These are phyloP conservation scores for Alexandromys fortis DNA, from an alignment of 2,113 vertebrate species.

Conservation along the genomic window DNA sequence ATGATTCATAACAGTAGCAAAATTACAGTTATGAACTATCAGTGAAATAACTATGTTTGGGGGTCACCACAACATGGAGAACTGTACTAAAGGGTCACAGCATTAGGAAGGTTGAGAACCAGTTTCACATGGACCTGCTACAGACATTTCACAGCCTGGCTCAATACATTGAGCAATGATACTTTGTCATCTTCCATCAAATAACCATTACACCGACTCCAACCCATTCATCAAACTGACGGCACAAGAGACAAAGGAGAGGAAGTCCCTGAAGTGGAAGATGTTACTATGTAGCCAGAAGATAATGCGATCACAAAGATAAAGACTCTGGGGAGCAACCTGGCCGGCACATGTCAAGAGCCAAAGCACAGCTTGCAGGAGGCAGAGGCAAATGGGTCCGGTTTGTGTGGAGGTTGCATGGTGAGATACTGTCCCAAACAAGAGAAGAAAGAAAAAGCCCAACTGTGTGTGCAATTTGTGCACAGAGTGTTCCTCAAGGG, in stretches of 20 bases:
- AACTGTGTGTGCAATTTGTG: neutral
- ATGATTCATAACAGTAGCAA: neutral
- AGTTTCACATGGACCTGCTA: neutral
- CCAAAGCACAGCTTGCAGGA: neutral
- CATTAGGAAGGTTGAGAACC: neutral
- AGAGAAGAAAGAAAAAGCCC: neutral
- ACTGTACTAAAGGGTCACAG: neutral
- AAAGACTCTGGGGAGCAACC: neutral
- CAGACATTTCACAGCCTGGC: neutral
- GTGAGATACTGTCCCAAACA: neutral
- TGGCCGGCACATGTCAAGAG: neutral
- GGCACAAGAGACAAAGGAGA: neutral
- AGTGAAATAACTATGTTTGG: neutral
- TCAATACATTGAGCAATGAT: neutral
- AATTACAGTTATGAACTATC: neutral
- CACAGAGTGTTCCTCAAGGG: no score
- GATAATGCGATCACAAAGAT: neutral
- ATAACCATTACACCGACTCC: conserved; percentile 18
- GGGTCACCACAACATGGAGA: neutral
- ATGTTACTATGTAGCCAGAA: neutral
- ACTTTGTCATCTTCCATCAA: neutral
- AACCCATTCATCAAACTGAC: neutral
- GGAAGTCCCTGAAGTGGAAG: neutral
- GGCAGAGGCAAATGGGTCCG: neutral
- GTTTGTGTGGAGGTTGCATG: neutral